Evolutionary conservation across 2,797 vertebrate species (phyloP).

Genomic region (Chelon auratus): DNA sequence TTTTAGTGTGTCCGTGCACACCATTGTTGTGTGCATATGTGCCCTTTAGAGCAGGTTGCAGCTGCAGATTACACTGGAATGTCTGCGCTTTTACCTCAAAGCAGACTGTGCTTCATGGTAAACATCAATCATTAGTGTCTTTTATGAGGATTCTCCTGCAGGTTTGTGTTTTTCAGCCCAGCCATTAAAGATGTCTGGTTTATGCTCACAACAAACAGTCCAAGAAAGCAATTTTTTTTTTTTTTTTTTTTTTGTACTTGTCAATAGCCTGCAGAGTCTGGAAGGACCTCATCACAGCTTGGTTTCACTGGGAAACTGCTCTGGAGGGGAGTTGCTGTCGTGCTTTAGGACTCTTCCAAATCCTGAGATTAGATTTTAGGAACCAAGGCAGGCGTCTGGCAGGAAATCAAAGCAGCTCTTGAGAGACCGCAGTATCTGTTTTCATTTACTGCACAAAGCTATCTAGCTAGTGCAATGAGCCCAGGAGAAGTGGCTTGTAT

Average conservation of each 20-base stretch:
- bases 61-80: constrained; percentile 63
- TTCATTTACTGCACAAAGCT: constrained; percentile 75
- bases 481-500: constrained; percentile 55
- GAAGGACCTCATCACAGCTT: constrained; percentile 38
- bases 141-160: constrained; percentile 71
- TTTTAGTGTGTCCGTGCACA: neutral
- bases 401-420: constrained; percentile 72
- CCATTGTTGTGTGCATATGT: constrained; percentile 6
- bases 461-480: constrained; percentile 63
- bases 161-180: constrained; percentile 63
- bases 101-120: constrained; percentile 57
- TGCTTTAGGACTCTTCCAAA: constrained; percentile 62
- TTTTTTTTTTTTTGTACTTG: neutral
- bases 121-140: constrained; percentile 75
- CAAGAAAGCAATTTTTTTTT: constrained; percentile 4
- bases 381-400: constrained; percentile 65
- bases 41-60: constrained; percentile 41
- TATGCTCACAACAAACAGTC: constrained; percentile 51
- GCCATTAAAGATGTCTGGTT: constrained; percentile 72
- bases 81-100: constrained; percentile 57
- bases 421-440: constrained; percentile 72
- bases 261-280: constrained; percentile 36
- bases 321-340: constrained; percentile 50
- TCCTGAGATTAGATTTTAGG: constrained; percentile 74
- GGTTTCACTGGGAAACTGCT: constrained; percentile 51